Evolutionary conservation across 2,888 invertebrate genomes (phyloP), one percentile per base, ranked within the genome.

Genomic region (Amiota minor): DNA sequence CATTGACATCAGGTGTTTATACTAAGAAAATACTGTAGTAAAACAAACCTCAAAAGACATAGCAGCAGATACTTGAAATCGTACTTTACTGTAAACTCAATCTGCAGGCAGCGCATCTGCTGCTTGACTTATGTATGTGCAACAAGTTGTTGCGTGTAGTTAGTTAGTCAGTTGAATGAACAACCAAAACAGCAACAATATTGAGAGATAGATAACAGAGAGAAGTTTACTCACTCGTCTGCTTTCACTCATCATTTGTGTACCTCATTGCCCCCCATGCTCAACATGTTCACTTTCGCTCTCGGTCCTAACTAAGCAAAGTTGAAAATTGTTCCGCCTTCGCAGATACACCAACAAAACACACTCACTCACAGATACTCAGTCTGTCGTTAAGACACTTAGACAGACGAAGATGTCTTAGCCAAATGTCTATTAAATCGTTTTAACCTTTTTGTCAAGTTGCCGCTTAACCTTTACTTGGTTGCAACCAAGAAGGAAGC

Each of bases 401-500:
- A 64, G 50, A 49, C 18, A 72, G 67, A 14, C 67, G 18, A 11
- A 61, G 35, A 76, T 11, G 35, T 68, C 74, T 75, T 79, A 75
- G 77, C 76, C 78, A 84, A 82, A 79, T 85, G 85, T 80, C 85
- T 83, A 81, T 76, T 82, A 83, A 85, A 86, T 83, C 79, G 80
- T 78, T 83, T 85, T 86, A 85, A 86, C 86, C 86, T 86, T 86
- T 86, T 86, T 86, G 85, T 86, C 84, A 87, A 86, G 86, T 85
- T 86, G 83, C 80, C 87, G 84, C 86, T 87, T 86, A 86, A 87
- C 86, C 86, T 86, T 86, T 86, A 84, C 77, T 73, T 73, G 76
- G 78, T 80, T 82, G 84, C 79, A 35, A 35, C 35, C 83, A 83
- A 83, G 80, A 78, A 83, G 83, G 85, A 83, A 83, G 82, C 82